Evolutionary conservation across 2,797 vertebrate genomes (phyloP), one percentile per base, ranked within the genome.

Genomic region (Pempheris klunzingeri): DNA sequence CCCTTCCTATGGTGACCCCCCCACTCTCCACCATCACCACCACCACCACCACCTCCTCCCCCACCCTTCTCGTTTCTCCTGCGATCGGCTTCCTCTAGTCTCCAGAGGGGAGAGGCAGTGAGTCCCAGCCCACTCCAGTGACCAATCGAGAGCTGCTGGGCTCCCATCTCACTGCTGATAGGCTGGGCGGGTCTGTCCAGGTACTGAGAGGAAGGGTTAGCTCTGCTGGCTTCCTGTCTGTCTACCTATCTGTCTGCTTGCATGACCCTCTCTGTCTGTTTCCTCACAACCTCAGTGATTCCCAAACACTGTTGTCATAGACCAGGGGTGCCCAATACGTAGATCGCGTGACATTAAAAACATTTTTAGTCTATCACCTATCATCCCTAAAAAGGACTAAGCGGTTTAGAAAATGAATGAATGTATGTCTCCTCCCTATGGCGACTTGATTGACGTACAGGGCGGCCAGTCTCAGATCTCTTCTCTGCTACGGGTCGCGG

Each of bases 111-210:
- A 96, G 94, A 92, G 96, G 95, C 92, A 96, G 95, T 92, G 96
- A 96, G 90, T 94, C 95, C 87, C 96, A 96, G 93, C 94, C 95
- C 87, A 93, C 94, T 92, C 96, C 94, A 88, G 93, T 95, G 92
- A 95, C 96, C 93, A 95, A 95, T 93, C 94, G 94, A 93, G 95
- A 96, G 92, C 93, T 95, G 80, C 90, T 96, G 93, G 96, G 96
- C 93, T 95, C 96, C 88, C 96, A 94, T 85, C 95, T 96, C 91
- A 95, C 96, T 88, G 94, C 95, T 88, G 95, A 95, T 95, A 95
- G 96, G 95, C 95, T 96, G 90, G 95, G 95, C 91, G 95, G 96
- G 93, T 96, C 96, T 71, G 95, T 96, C 68, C 96, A 97, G 96
- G 96, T 97, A 97, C 95, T 93, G 81, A 81, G 87, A 89, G 87